Base-by-base conservation (phyloP, 2,888 invertebrate species). In the Helicoverpa assulta region DNA sequence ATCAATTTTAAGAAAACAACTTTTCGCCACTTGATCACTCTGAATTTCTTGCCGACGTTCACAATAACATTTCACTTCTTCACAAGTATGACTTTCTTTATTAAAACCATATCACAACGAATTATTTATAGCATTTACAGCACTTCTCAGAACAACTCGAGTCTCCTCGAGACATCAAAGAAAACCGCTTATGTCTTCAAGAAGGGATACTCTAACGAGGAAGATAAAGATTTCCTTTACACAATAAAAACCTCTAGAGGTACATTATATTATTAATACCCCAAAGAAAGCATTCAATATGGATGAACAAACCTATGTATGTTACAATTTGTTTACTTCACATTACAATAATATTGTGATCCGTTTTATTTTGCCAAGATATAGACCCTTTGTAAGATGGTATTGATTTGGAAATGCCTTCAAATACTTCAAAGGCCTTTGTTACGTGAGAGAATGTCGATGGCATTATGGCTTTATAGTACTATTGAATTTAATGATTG, bases 341-440 rank as follows among this genome's bases (percentile, higher is more conserved):
- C 69, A 72, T 81, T 83, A 84, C 85, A 85, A 85, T 82, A 83
- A 86, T 86, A 87, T 86, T 86, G 72, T 80, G 77, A 80, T 84
- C 81, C 79, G 82, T 87, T 85, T 86, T 83, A 84, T 88, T 86
- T 74, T 83, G 76, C 70, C 53, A 70, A 74, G 67, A 85, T 85
- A 83, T 81, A 84, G 83, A 78, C 78, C 79, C 83, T 87, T 89
- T 88, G 87, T 80, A 26, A 29, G 51, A 40, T 73, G 68, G 81
- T 88, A 90, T 89, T 87, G 90, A 87, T 89, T 88, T 77, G 71
- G 69, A 76, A 83, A 85, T 85, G 78, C 85, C 78, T 83, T 66
- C 66, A 80, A 82, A 85, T 85, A 89, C 86, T 88, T 86, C 84
- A 86, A 85, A 86, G 82, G 76, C 76, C 83, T 81, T 85, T 85